phyloP scores from a whole-genome alignment of 64 coral and sea anemone species.

The Hydrozoanthus tunicans region DNA sequence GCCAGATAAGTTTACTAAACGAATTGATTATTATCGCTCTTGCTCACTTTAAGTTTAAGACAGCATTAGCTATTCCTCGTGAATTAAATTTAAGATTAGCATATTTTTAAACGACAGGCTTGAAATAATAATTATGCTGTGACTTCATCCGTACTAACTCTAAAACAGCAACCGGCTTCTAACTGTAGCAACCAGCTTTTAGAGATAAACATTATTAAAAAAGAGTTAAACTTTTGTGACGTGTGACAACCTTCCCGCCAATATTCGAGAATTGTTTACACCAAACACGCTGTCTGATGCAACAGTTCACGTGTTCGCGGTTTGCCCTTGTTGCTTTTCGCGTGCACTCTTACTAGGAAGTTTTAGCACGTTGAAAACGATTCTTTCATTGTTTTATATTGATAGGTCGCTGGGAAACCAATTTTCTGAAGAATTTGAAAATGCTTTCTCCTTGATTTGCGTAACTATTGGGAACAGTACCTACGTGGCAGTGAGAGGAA shows the following conservation, averaged over 20 bases:
- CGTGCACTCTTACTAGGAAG: background rate
- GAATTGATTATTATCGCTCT: too few relatives aligned
- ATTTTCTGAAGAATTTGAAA: background rate
- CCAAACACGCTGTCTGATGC: constrained; percentile 6
- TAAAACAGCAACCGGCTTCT: too few relatives aligned
- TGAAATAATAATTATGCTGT: too few relatives aligned
- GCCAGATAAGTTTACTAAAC: too few relatives aligned
- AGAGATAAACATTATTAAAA: too few relatives aligned
- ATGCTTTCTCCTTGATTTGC: constrained; percentile 1
- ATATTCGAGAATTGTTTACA: constrained; percentile 47
- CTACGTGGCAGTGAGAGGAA: constrained; percentile 48
- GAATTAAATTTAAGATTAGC: too few relatives aligned
- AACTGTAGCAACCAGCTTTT: too few relatives aligned
- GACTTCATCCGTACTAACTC: too few relatives aligned
- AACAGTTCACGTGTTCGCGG: constrained; percentile 6
- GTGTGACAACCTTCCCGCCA: constrained; percentile 17
- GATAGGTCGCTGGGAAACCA: background rate
- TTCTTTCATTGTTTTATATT: background rate
- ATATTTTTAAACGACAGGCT: too few relatives aligned
- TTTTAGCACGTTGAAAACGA: background rate
- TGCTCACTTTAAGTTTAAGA: too few relatives aligned
- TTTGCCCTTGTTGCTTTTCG: background rate
- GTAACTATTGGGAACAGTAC: constrained; percentile 13
- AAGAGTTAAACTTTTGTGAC: too few relatives aligned
- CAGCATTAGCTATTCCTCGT: too few relatives aligned